Base-by-base conservation (phyloP, 2,797 vertebrate genomes). In the Sebastes baramenuke region DNA sequence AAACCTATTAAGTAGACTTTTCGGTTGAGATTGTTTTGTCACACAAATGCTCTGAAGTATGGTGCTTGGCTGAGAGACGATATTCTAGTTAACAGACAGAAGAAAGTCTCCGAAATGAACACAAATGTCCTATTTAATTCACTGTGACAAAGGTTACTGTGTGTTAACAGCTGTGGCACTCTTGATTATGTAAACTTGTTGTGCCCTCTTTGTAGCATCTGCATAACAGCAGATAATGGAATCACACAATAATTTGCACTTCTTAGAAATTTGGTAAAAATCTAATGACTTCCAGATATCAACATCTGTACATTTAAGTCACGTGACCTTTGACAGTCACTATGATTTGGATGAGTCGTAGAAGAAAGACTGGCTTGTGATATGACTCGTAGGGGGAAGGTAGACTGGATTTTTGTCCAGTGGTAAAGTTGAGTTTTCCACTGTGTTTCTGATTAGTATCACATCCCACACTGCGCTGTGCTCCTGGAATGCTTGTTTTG, bases 401-500 rank as follows among this genome's bases (percentile, higher is more conserved):
- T 64, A 79, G 72, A 62, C 36, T 56, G 72, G 74, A 83, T 84
- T 83, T 84, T 60, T 74, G 82, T 66, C 69, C 62, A 34, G 34
- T 74, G 25, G 81, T 73, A 56, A 82, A 81, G 85, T 27, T 27
- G 82, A 86, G 77, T 90, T 93, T 94, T 94, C 92, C 92, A 91
- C 90, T 79, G 87, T 83, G 89, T 83, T 86, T 89, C 81, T 93
- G 93, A 95, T 94, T 93, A 92, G 75, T 81, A 93, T 94, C 93
- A 86, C 88, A 94, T 91, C 91, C 89, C 89, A 88, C 88, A 87
- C 88, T 81, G 92, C 6, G 88, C 88, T 85, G 80, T 77, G 84
- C 89, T 88, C 71, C 85, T 91, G 91, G 93, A 94, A 94, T 95
- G 94, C 94, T 95, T 95, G 87, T 94, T 93, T 95, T 96, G 95